phyloP scores from a whole-genome alignment of 2,113 vertebrate species.

The Psilopsiagon aymara region DNA sequence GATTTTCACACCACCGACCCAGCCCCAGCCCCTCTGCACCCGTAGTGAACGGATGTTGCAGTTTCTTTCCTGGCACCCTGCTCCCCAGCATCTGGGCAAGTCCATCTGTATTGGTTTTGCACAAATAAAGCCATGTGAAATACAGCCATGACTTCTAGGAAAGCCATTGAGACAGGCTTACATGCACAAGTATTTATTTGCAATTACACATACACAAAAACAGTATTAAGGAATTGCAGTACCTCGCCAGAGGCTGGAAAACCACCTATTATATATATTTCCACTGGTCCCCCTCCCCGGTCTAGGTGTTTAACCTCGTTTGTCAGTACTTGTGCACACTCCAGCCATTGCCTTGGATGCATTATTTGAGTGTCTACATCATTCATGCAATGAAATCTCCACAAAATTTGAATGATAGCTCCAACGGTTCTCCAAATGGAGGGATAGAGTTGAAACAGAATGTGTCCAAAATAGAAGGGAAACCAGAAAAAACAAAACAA shows the following conservation, averaged over 20 bases:
- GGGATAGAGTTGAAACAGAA: neutral
- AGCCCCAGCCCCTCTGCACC: neutral
- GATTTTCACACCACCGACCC: neutral
- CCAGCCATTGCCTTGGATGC: rapidly evolving
- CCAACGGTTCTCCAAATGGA: neutral
- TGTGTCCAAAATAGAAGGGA: neutral
- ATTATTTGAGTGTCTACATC: neutral
- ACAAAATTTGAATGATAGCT: neutral
- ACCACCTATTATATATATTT: neutral
- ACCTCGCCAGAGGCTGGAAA: neutral
- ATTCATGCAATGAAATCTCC: neutral
- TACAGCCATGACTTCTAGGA: neutral
- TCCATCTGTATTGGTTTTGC: neutral
- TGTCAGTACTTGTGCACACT: neutral
- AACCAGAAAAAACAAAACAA: neutral
- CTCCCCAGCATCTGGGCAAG: neutral
- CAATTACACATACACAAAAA: neutral
- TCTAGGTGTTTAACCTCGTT: neutral
- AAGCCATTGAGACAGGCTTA: rapidly evolving
- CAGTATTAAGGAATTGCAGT: rapidly evolving
- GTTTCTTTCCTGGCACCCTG: neutral
- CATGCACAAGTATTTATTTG: neutral
- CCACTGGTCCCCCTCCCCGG: rapidly evolving
- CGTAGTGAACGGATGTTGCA: rapidly evolving
- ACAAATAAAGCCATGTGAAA: neutral